These are phyloP conservation scores for Nyctibius grandis DNA, from an alignment of 2,797 vertebrate species.

Conservation along the genomic window DNA sequence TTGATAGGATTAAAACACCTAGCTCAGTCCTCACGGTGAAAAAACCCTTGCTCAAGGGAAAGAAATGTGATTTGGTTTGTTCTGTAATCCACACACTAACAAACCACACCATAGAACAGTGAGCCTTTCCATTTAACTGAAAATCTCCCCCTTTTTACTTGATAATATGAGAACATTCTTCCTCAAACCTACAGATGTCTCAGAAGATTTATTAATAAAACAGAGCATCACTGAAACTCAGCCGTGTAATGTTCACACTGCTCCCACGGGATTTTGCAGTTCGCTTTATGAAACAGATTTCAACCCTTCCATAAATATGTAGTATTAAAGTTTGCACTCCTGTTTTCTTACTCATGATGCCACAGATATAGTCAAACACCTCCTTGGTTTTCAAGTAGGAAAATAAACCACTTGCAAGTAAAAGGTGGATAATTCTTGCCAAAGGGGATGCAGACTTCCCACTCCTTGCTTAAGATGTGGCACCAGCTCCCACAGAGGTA, in stretches of 20 bases:
- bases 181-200: background rate
- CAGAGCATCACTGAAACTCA: conserved; percentile 3
- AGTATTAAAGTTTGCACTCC: background rate
- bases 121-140: background rate
- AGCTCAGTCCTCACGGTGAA: background rate
- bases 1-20: background rate
- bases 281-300: conserved; percentile 1
- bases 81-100: background rate
- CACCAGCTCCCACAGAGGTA: background rate
- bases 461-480: background rate
- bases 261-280: background rate
- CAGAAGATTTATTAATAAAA: conserved; percentile 43
- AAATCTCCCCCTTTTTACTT: background rate
- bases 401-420: conserved; percentile 5
- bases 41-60: background rate
- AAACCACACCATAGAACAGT: background rate
- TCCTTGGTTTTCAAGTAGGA: background rate
- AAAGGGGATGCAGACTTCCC: background rate
- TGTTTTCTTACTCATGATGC: background rate
- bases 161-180: background rate
- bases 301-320: background rate
- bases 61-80: background rate
- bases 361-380: background rate
- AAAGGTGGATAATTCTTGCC: background rate
- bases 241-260: background rate